These are phyloP conservation scores for Apocheima hispidaria DNA, from an alignment of 2,888 invertebrate species.

Conservation along the genomic window DNA sequence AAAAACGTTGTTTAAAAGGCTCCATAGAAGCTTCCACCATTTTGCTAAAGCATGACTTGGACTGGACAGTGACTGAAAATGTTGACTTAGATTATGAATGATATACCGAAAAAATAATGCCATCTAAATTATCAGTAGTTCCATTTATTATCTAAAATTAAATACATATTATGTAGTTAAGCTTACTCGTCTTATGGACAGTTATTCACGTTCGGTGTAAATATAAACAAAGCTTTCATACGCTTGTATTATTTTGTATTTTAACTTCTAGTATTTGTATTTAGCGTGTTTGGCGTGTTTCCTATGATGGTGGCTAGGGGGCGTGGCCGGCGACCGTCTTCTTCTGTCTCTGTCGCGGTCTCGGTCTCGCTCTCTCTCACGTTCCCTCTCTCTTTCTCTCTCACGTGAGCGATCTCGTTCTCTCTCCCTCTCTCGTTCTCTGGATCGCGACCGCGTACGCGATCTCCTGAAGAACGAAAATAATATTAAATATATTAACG, in stretches of 20 bases:
- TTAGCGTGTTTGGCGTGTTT: constrained; percentile 79
- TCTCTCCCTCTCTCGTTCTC: constrained; percentile 62
- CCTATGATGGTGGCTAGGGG: constrained; percentile 73
- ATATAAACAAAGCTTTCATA: background rate
- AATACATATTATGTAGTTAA: too few species aligned
- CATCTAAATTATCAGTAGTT: background rate
- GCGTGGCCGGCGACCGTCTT: constrained; percentile 75
- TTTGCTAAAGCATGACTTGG: too few species aligned
- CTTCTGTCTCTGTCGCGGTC: constrained; percentile 64
- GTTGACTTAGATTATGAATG: too few species aligned
- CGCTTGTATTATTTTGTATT: background rate
- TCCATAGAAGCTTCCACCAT: too few species aligned
- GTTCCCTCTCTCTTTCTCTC: constrained; percentile 58
- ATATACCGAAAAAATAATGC: background rate
- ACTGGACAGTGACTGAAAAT: too few species aligned
- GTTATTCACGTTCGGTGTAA: too few species aligned
- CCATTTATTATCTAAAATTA: background rate
- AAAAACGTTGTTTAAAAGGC: too few species aligned
- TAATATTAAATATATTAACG: background rate
- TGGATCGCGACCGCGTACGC: constrained; percentile 69
- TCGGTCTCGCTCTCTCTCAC: constrained; percentile 61
- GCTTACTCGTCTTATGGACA: too few species aligned
- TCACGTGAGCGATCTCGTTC: constrained; percentile 62
- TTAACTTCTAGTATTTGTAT: constrained; percentile 69
- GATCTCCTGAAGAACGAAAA: constrained; percentile 60